These are phyloP conservation scores for Mus caroli DNA, from an alignment of 2,797 vertebrate species.

Conservation along the genomic window DNA sequence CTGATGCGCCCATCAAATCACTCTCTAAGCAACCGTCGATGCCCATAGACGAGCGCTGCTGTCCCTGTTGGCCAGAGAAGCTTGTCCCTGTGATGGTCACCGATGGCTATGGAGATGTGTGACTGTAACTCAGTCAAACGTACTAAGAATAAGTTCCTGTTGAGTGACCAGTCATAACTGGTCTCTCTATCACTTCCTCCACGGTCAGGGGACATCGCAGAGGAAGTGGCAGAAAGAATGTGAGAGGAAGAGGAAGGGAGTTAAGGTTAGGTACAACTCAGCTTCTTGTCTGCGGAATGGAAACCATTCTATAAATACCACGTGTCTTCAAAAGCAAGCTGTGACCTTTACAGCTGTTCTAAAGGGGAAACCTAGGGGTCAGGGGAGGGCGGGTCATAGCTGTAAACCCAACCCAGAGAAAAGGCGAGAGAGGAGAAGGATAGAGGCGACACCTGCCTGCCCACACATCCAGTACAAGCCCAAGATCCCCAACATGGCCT, in stretches of 20 bases:
- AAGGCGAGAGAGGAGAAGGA: neutral
- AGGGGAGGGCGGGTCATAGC: no score
- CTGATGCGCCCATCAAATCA: neutral
- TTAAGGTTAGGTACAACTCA: neutral
- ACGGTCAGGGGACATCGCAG: neutral
- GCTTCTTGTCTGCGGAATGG: neutral
- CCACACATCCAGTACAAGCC: neutral
- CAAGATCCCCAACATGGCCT: neutral
- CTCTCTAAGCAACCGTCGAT: no score
- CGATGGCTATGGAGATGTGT: no score
- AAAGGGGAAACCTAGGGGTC: neutral
- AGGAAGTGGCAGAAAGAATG: neutral
- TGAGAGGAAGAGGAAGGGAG: neutral
- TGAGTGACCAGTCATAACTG: neutral
- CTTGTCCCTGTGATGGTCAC: neutral
- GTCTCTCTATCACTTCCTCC: neutral
- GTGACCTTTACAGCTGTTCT: neutral
- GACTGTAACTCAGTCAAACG: neutral
- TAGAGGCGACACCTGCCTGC: neutral
- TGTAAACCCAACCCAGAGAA: neutral
- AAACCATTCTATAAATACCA: neutral
- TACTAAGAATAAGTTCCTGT: neutral
- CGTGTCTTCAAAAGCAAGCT: constrained; percentile 18
- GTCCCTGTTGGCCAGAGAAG: neutral
- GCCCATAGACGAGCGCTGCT: neutral